Evolutionary conservation across 2,113 vertebrate genomes (phyloP).

Genomic region (Amazona vittata): DNA sequence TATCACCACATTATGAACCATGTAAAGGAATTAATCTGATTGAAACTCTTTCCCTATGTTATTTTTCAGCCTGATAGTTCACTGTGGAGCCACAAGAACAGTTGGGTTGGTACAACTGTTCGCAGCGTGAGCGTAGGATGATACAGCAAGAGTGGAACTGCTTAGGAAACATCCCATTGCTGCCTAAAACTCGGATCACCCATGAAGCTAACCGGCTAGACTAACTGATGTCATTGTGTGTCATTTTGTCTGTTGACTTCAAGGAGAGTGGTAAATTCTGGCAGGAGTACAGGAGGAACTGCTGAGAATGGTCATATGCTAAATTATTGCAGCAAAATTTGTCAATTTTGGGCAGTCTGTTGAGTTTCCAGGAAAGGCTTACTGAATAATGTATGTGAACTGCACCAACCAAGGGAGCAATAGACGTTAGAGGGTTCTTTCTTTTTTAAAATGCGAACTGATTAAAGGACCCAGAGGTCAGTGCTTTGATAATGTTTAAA

Average conservation of each 20-base stretch:
- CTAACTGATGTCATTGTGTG: neutral
- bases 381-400: neutral
- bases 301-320: neutral
- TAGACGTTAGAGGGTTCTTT: neutral
- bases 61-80: neutral
- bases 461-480: neutral
- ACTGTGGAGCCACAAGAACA: neutral
- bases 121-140: neutral
- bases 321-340: neutral
- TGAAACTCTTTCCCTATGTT: neutral
- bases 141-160: neutral
- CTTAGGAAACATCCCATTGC: neutral
- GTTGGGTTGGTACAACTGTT: neutral
- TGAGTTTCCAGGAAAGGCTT: neutral
- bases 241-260: neutral
- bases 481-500: neutral
- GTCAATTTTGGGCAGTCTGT: rapidly evolving
- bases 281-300: neutral
- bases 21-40: neutral
- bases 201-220: neutral
- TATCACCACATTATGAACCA: neutral
- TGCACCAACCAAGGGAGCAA: neutral
- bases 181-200: neutral
- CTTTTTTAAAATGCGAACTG: neutral
- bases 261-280: neutral